Conservation (phyloP, 2,113 vertebrate genomes). For the Saccopteryx bilineata region DNA sequence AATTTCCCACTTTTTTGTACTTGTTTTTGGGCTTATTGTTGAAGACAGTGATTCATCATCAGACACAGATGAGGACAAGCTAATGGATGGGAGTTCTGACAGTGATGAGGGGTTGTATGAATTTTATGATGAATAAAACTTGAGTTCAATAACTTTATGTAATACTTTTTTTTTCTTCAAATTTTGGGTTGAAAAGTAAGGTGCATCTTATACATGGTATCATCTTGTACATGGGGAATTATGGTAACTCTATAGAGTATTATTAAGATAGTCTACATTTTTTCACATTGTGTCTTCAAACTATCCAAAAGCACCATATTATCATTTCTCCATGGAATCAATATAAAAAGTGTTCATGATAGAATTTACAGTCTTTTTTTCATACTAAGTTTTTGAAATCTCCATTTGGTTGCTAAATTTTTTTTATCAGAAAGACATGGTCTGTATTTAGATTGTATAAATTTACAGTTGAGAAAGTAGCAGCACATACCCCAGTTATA, state of each 20-base stretch:
- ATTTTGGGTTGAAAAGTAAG: too few species aligned
- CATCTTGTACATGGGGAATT: too few species aligned
- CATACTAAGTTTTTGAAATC: not conserved
- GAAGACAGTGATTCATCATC: too few species aligned
- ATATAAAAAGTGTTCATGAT: not conserved
- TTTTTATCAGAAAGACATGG: not conserved
- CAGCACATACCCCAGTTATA: not conserved
- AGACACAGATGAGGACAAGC: too few species aligned
- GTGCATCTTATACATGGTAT: too few species aligned
- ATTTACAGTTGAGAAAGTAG: not conserved
- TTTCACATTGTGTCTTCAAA: not conserved
- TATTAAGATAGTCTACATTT: not conserved
- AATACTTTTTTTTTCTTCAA: too few species aligned
- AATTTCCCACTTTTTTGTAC: too few species aligned
- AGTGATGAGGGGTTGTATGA: too few species aligned
- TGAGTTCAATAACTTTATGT: too few species aligned
- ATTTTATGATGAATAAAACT: too few species aligned
- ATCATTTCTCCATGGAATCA: not conserved
- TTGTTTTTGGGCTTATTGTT: too few species aligned
- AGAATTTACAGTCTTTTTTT: not conserved
- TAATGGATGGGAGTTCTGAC: too few species aligned
- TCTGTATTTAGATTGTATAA: not conserved
- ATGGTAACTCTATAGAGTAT: not conserved
- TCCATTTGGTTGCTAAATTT: not conserved
- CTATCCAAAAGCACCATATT: not conserved